These are phyloP conservation scores for Neoascia interrupta DNA, from an alignment of 2,888 invertebrate species.

Conservation along the genomic window DNA sequence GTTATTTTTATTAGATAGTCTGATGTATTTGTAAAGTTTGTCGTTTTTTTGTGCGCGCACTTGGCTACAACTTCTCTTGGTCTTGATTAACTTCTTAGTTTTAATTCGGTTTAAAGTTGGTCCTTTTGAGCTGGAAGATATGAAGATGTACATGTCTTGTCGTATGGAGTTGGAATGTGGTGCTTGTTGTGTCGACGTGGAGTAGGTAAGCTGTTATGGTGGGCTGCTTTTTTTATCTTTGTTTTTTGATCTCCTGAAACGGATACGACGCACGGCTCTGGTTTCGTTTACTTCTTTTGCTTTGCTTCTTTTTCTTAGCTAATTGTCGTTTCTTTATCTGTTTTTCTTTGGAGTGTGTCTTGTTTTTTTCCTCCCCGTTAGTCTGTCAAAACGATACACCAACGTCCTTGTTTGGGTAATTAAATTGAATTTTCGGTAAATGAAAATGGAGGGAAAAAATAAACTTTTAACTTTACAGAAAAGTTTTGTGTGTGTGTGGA, in stretches of 20 bases:
- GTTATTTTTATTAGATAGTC: conserved; percentile 65
- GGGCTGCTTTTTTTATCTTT: background rate
- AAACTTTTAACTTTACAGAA: conserved; percentile 57
- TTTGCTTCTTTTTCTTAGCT: conserved; percentile 39
- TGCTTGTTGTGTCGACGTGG: conserved; percentile 18
- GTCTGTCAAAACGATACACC: conserved; percentile 61
- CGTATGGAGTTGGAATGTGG: background rate
- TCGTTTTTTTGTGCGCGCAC: background rate
- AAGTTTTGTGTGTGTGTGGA: conserved; percentile 45
- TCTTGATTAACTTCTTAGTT: conserved; percentile 69
- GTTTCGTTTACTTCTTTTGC: no score
- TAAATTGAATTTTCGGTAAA: conserved; percentile 65
- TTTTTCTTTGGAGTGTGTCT: conserved; percentile 30
- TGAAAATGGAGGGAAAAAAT: conserved; percentile 11
- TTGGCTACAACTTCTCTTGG: conserved; percentile 2
- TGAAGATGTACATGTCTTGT: background rate
- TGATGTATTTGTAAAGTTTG: conserved; percentile 57
- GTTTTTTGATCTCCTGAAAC: background rate
- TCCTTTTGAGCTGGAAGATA: conserved; percentile 23
- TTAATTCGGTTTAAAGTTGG: conserved; percentile 68
- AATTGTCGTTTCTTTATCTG: conserved; percentile 62
- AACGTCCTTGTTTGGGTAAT: conserved; percentile 64
- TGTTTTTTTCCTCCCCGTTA: conserved; percentile 5
- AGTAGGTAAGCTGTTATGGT: conserved; percentile 28
- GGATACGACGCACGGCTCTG: conserved; percentile 12